Evolutionary conservation across 2,797 vertebrate genomes (phyloP).

Genomic region (Sternotherus odoratus): DNA sequence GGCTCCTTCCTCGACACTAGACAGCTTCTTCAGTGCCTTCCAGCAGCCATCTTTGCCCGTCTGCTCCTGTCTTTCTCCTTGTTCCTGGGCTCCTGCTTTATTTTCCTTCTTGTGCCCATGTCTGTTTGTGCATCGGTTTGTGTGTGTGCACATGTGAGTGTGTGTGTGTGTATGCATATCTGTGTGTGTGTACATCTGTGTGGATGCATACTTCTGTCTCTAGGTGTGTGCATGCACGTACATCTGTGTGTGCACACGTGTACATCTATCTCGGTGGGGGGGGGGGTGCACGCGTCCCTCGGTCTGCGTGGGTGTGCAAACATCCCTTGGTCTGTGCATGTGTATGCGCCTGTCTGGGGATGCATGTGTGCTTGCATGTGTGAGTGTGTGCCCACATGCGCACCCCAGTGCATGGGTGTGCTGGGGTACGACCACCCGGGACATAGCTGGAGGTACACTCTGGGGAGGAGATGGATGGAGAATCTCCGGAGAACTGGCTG

Average conservation of each 20-base stretch:
- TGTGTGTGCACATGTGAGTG: too few species aligned
- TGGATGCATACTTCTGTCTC: background rate
- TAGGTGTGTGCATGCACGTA: background rate
- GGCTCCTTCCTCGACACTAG: background rate
- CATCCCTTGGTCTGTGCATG: background rate
- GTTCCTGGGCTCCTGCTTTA: background rate
- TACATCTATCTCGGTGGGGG: background rate
- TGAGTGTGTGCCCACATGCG: fast-evolving
- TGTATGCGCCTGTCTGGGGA: too few species aligned
- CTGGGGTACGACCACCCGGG: background rate
- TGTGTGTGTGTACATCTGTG: too few species aligned
- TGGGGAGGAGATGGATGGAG: background rate
- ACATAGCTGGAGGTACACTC: background rate
- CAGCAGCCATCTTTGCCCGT: background rate
- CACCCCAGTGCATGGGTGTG: background rate
- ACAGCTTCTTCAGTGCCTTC: background rate
- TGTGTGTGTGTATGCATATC: too few species aligned
- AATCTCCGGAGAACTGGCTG: background rate
- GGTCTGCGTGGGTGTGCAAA: background rate
- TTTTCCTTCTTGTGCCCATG: background rate
- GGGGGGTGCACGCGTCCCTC: background rate
- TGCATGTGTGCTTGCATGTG: fast-evolving
- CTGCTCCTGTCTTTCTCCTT: background rate
- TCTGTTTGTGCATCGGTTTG: background rate
- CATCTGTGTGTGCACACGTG: background rate